Base-by-base conservation (phyloP, 2,113 vertebrate genomes). In the Sapayoa aenigma region DNA sequence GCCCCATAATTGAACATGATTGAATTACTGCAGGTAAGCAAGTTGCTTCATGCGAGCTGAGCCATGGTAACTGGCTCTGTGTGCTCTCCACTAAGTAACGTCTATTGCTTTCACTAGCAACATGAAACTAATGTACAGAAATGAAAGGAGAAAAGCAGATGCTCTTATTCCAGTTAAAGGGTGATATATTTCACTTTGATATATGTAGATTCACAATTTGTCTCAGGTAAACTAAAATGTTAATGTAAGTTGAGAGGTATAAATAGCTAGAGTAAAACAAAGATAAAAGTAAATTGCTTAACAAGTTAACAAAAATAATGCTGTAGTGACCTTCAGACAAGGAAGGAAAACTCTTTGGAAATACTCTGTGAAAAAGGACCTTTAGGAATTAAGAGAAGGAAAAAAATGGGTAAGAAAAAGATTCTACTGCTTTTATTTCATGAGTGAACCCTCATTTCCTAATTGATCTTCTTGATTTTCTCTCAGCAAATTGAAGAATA, bases 11-110 rank as follows among this genome's bases (percentile, higher is more conserved):
- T 67, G 76, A 78, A 10, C 1, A 1, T 31, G 73, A 87, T 84
- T 92, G 80, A 92, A 84, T 93, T 93, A 89, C 89, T 78, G 44
- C 60, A 65, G 65, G 77, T 78, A 75, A 93, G 73, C 52, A 89
- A 67, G 89, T 84, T 87, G 13, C 68, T 50, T 52, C 24, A 5
- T 67, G 59, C 42, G 76, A 84, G 50, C 68, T 90, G 60, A 95
- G 72, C 55, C 13, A 4, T n/a, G 9, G 68, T 75, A 60, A 68
- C 68, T 72, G 67, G 7, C 67, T 77, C 44, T 28, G 17, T 44
- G 72, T 63, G 47, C 56, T 93, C 56, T 56, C 60, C 82, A 39
- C 42, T 81, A 81, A 78, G 39, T 55, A 63, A 90, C 25, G 39
- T 75, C 80, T 89, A 18, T 56, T 87, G 8, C 69, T 81, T 94